Conservation (phyloP, 2,888 invertebrate genomes). For the Schizotus pectinicornis region DNA sequence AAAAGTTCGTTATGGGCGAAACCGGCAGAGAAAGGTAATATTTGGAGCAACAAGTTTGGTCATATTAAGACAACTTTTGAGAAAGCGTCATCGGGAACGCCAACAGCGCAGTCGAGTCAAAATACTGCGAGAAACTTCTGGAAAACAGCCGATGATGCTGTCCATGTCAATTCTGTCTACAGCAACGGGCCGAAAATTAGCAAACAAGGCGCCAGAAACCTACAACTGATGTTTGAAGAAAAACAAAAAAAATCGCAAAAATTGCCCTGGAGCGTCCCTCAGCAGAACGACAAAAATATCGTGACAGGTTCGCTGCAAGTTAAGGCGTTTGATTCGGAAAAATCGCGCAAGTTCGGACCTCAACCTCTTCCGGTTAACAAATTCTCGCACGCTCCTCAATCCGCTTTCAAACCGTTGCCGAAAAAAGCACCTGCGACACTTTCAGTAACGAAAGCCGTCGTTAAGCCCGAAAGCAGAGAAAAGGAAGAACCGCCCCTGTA, state of each 20-base stretch:
- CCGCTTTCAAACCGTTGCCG: slow-evolving; percentile 72
- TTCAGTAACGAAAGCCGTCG: slow-evolving; percentile 31
- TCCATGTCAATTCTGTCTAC: slow-evolving; percentile 42
- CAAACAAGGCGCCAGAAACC: slow-evolving; percentile 51
- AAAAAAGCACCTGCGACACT: slow-evolving; percentile 45
- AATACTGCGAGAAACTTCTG: slow-evolving; percentile 68
- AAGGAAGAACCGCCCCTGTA: slow-evolving; percentile 45
- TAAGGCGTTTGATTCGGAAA: slow-evolving; percentile 47
- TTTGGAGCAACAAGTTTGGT: slow-evolving; percentile 85
- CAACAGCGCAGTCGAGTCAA: slow-evolving; percentile 59
- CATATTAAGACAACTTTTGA: slow-evolving; percentile 85
- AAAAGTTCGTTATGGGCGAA: slow-evolving; percentile 47
- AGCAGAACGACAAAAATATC: slow-evolving; percentile 55
- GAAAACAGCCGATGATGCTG: slow-evolving; percentile 66
- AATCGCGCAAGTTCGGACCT: slow-evolving; percentile 61
- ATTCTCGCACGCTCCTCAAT: slow-evolving; percentile 79
- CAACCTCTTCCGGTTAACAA: slow-evolving; percentile 71
- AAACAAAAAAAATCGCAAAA: slow-evolving; percentile 53
- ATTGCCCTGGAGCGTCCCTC: slow-evolving; percentile 57
- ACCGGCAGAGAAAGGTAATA: slow-evolving; percentile 47
- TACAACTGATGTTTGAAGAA: slow-evolving; percentile 56
- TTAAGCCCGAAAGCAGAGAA: slow-evolving; percentile 36
- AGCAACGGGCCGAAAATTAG: slow-evolving; percentile 56
- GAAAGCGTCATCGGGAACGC: slow-evolving; percentile 58
- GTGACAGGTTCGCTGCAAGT: slow-evolving; percentile 57